Evolutionary conservation across 2,113 vertebrate species (phyloP), one percentile per base, ranked within the genome.

Genomic region (Pollimyrus isidori): DNA sequence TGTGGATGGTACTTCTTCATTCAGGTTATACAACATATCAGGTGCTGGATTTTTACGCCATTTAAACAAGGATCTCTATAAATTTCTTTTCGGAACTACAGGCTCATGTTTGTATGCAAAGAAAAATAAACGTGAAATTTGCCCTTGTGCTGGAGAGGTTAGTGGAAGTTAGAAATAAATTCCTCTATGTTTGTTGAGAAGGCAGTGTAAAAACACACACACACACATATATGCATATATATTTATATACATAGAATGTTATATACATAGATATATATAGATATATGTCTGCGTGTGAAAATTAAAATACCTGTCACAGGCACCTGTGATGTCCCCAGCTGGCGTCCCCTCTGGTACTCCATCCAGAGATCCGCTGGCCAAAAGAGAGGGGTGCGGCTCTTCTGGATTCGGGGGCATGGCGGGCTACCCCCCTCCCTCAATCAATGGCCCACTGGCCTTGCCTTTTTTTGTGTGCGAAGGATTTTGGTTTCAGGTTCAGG

Each of bases 261-360:
- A 50, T 86, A 86, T 86, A 86, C 84, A 86, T 86, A 86, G 84
- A 96, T 95, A 96, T 95, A 95, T 94, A 95, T 96, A 96, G 93
- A 95, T 96, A 96, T 95, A 96, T 96, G 95, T 96, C 96, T 96
- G 96, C 95, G 93, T 95, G 95, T 95, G 95, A 92, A 94, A 94
- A 95, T 95, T 95, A 96, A 95, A 96, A 95, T 96, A 96, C 96
- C 96, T 96, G 96, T 92, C 93, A 95, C 93, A 95, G 95, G 93
- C 95, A 95, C 94, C 95, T 93, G 92, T 94, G 95, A 94, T 93
- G 94, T 94, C 95, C 95, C 95, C 96, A 95, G 95, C 95, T 96
- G 96, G 94, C 95, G 94, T 96, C 91, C 95, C 95, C 93, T 94
- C n/a, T 95, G 94, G 95, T 95, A 96, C 94, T 96, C 95, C 95